phyloP scores from a whole-genome alignment of 64 coral and sea anemone genomes.

The Platygyra sinensis region DNA sequence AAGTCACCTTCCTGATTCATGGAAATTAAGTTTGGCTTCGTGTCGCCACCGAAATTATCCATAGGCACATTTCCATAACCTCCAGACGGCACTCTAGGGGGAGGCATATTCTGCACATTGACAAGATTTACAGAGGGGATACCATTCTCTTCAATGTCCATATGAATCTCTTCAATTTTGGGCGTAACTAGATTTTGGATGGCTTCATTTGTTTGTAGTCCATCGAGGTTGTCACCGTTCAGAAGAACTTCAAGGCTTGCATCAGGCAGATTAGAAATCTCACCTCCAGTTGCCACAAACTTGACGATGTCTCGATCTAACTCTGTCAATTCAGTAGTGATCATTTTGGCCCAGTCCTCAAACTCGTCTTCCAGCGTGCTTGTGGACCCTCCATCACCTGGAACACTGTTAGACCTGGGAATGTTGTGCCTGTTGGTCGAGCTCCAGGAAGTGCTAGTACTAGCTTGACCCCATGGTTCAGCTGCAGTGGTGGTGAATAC shows the following conservation, averaged over 20 bases:
- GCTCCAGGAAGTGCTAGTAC: background rate
- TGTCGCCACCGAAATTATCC: background rate
- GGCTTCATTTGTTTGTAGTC: background rate
- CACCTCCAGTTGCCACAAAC: slow-evolving; percentile 48
- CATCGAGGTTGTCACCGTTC: background rate
- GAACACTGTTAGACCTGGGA: background rate
- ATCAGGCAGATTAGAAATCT: background rate
- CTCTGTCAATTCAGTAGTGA: slow-evolving; percentile 29
- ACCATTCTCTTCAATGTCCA: slow-evolving; percentile 15
- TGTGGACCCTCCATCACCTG: background rate
- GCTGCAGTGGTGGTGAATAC: slow-evolving; percentile 7
- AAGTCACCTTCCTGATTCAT: background rate
- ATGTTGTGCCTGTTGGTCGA: background rate
- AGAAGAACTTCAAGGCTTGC: background rate
- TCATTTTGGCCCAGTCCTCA: slow-evolving; percentile 51
- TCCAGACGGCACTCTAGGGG: background rate
- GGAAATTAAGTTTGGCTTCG: slow-evolving; percentile 1
- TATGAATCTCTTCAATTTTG: slow-evolving; percentile 42
- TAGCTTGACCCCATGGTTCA: slow-evolving; percentile 2
- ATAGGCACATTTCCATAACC: background rate
- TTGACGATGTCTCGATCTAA: slow-evolving; percentile 58
- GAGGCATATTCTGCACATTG: background rate
- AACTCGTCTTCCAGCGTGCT: slow-evolving; percentile 49
- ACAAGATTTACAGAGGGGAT: background rate
- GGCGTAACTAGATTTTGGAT: background rate